These are phyloP conservation scores for Lineus longissimus DNA, from an alignment of 1,140 invertebrate species.

Conservation along the genomic window DNA sequence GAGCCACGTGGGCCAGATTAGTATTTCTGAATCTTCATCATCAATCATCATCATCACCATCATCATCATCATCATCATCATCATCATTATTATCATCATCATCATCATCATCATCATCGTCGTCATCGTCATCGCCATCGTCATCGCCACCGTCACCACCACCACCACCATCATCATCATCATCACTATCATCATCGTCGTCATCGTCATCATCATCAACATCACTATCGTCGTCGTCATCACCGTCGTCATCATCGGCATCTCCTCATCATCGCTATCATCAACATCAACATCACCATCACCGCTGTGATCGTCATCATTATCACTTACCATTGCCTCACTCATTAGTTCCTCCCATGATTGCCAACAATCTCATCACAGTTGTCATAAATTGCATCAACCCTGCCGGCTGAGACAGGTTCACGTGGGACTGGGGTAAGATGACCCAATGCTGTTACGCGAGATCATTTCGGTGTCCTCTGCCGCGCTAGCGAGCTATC, in stretches of 20 bases:
- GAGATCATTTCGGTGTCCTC: too few species aligned
- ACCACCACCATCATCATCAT: slow-evolving; percentile 6
- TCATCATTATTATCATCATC: slow-evolving; percentile 7
- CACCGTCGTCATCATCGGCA: neutral
- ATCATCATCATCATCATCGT: slow-evolving; percentile 4
- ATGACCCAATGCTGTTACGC: too few species aligned
- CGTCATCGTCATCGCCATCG: slow-evolving; percentile 2
- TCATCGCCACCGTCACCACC: slow-evolving; percentile 6
- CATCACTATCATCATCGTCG: slow-evolving; percentile 3
- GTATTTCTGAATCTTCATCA: too few species aligned
- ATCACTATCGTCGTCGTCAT: neutral
- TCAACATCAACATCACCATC: neutral
- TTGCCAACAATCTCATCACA: too few species aligned
- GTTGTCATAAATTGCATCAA: too few species aligned
- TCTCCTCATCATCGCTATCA: neutral
- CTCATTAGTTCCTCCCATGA: too few species aligned
- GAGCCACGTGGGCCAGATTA: too few species aligned
- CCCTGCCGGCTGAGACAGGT: too few species aligned
- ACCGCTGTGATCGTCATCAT: neutral
- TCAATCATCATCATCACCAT: too few species aligned
- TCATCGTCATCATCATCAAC: slow-evolving; percentile 5
- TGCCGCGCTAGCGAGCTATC: too few species aligned
- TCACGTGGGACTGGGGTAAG: too few species aligned
- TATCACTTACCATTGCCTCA: neutral
- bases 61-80: slow-evolving; percentile 1